phyloP scores from a whole-genome alignment of 2,797 vertebrate genomes.

The Chaetodon trifasciatus region DNA sequence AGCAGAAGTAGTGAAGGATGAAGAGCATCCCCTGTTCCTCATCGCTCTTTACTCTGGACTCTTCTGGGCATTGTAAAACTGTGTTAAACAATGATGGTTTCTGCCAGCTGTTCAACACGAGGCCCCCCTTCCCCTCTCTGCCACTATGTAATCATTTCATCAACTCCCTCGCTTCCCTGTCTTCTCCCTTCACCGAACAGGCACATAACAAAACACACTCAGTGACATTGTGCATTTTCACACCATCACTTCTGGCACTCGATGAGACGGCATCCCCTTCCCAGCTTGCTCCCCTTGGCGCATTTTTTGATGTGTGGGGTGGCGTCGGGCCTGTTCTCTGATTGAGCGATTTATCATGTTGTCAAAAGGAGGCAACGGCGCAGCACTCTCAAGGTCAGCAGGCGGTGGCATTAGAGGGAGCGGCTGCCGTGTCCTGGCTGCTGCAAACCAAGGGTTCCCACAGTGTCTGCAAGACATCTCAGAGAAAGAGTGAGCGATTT shows the following conservation, averaged over 20 bases:
- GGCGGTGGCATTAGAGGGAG: conserved; percentile 77
- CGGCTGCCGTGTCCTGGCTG: conserved; percentile 56
- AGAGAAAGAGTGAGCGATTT: conserved; percentile 38
- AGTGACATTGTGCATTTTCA: conserved; percentile 88
- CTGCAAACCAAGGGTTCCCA: conserved; percentile 58
- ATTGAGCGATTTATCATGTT: conserved; percentile 88
- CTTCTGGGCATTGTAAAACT: conserved; percentile 79
- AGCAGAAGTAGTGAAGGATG: conserved; percentile 71
- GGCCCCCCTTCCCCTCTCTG: conserved; percentile 71
- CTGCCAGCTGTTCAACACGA: conserved; percentile 80
- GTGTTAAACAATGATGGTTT: conserved; percentile 85
- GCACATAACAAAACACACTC: conserved; percentile 87
- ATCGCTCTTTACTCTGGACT: conserved; percentile 66
- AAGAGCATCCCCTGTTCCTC: conserved; percentile 67
- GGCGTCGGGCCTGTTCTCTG: conserved; percentile 77
- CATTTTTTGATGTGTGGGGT: conserved; percentile 78
- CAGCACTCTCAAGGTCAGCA: conserved; percentile 87
- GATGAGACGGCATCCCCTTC: conserved; percentile 77
- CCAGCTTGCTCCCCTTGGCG: conserved; percentile 69
- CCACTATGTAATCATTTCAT: conserved; percentile 89
- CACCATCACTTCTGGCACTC: conserved; percentile 83
- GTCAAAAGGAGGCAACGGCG: conserved; percentile 80
- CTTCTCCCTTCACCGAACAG: conserved; percentile 83
- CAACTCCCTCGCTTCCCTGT: conserved; percentile 86
- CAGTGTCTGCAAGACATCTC: conserved; percentile 42